Base-by-base conservation (phyloP, 2,888 invertebrate species). In the Abrostola triplasia region DNA sequence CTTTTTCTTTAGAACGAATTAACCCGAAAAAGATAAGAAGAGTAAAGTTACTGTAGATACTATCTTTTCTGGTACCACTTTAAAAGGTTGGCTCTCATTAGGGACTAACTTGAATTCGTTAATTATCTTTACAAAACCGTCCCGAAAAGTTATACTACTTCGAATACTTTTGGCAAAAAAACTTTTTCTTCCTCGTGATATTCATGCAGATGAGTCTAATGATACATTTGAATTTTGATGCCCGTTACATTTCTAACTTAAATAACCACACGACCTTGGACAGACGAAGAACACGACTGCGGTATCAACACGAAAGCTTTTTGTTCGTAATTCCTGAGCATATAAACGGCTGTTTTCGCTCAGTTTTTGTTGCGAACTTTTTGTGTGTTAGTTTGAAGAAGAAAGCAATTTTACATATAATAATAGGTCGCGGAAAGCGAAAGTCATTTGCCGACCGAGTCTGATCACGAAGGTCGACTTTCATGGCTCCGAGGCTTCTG, bases 341-440 rank as follows among this genome's bases (percentile, higher is more conserved):
- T 67, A 69, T 69, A 73, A 70, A 69, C 68, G 64, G 57, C 66
- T 59, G 65, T 72, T 77, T 73, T 78, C 62, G 66, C 64, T 63
- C 67, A 67, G 69, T 71, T 74, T 71, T 80, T 70, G 71, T 78
- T 73, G 64, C 70, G 63, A 75, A 77, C 60, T 73, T 76, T 73
- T 78, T 76, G 61, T 72, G 61, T 70, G 53, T 64, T 64, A 57
- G 64, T 58, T 66, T 58, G 64, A 71, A 71, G 70, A 77, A 64
- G 77, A 77, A 79, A 74, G 70, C 67, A 58, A 64, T 75, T 70
- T 79, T 79, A 76, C 76, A 70, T 75, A 68, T 76, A 80, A 80
- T 83, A 81, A 80, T 79, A 73, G 79, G 76, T 70, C 80, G 74
- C 73, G 65, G 81, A 87, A 87, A 88, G 79, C 70, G 84, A 87